Base-by-base conservation (phyloP, 2,113 vertebrate genomes). In the Hirundichthys speculiger region DNA sequence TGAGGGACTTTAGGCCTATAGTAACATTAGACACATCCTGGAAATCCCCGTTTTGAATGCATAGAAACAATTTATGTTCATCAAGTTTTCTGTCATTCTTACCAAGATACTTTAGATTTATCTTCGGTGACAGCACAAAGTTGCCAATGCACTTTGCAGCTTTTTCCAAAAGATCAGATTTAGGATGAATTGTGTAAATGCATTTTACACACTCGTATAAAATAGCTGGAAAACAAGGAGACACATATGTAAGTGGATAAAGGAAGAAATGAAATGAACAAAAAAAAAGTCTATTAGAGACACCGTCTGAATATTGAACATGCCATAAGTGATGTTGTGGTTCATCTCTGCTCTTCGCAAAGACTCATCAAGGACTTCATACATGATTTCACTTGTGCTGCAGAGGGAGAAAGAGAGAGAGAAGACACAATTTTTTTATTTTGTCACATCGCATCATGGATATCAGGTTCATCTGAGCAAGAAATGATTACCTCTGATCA, bases 41-140 rank as follows among this genome's bases (percentile, higher is more conserved):
- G 38, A 21, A n/a, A 63, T 22, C 13, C 46, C 47, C n/a, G 63
- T 65, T 52, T 73, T 71, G 1, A 22, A 2, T 57, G 21, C 5
- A 41, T 2, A 21, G 34, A 60, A 30, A 27, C n/a, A 65, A 66
- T 19, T 10, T 1, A 53, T 14, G 24, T 27, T n/a, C 9, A 39
- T 55, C 1, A 13, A 51, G 14, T 16, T 1, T 27, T 21, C 30
- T 22, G 42, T 49, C 3, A 6, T 43, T 71, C 92, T 94, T 95
- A 99, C 98, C 98, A 49, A 99, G 91, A 86, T 98, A 99, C 73
- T 98, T 99, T 20, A 99, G 93, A 88, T 99, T 98, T 81, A 98
- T 99, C 92, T 97, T 98, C 27, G 94, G 92, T 39, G 98, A 98
- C 49, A 98, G 80, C 82, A 99, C 94, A 94, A 99, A 98, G 87